Percentiles rank a stretch among this genome's conserved stretches.
These are phyloP conservation scores for Idaea aversata DNA, from an alignment of 2,888 invertebrate species.

Conservation along the genomic window DNA sequence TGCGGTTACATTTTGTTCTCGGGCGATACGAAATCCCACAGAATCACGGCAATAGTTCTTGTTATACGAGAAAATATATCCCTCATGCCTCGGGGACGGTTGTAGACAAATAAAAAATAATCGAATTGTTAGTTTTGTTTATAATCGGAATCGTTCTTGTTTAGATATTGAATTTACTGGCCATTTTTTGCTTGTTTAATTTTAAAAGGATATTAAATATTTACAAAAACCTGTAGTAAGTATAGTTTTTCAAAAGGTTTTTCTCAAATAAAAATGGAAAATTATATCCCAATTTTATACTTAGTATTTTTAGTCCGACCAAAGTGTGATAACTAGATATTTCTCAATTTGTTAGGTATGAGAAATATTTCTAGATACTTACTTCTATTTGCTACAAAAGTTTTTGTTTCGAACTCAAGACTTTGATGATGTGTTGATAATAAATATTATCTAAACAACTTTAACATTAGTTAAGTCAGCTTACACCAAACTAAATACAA, in stretches of 20 bases:
- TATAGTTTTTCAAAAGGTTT: too few relatives aligned
- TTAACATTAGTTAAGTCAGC: background rate
- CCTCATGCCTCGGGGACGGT: constrained; percentile 10
- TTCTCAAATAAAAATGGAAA: background rate
- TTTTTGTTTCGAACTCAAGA: background rate
- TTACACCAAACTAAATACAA: background rate
- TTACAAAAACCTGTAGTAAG: too few relatives aligned
- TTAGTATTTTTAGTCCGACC: background rate
- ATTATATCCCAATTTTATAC: background rate
- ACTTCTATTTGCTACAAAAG: background rate
- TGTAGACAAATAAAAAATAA: background rate
- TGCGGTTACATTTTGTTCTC: constrained; percentile 17
- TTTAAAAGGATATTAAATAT: too few relatives aligned
- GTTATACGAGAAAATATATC: constrained; percentile 16
- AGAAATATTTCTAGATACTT: background rate
- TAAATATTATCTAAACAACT: background rate
- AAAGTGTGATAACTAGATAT: background rate
- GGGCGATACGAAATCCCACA: constrained; percentile 12
- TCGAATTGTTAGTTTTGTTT: constrained; percentile 1
- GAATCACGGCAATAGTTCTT: constrained; percentile 22
- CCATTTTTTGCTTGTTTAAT: too few relatives aligned
- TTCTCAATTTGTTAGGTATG: background rate
- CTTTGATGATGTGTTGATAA: background rate
- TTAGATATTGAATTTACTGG: too few relatives aligned
- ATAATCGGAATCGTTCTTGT: background rate